These are phyloP conservation scores for Eupsittula cactorum DNA, from an alignment of 2,113 vertebrate species.

Conservation along the genomic window DNA sequence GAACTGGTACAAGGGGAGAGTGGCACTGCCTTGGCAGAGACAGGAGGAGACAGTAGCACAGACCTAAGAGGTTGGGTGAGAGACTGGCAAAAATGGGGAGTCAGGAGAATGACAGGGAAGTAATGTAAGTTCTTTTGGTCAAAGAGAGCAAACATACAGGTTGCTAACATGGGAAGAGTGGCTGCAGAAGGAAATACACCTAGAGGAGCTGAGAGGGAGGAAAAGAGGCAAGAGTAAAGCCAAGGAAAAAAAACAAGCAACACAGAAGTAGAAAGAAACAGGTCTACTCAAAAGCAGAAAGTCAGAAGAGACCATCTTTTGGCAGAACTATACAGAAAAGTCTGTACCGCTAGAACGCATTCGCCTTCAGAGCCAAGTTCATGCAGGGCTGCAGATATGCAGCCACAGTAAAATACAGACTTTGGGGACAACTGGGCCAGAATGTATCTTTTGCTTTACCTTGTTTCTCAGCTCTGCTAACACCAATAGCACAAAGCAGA, in stretches of 20 bases:
- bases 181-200: neutral
- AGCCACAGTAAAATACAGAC: neutral
- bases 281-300: neutral
- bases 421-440: neutral
- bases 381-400: neutral
- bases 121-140: neutral
- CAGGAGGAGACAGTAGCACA: neutral
- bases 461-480: neutral
- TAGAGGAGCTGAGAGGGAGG: neutral
- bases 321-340: neutral
- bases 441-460: neutral
- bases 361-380: neutral
- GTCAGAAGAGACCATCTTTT: neutral
- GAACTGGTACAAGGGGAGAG: neutral
- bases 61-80: neutral
- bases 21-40: neutral
- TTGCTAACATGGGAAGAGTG: neutral
- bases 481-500: neutral
- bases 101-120: neutral
- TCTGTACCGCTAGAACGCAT: neutral
- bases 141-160: neutral
- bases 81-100: rapidly evolving
- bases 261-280: neutral
- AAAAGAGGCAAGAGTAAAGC: neutral
- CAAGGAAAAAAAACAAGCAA: neutral